These are phyloP conservation scores for Masnerella sp. DNA, from an alignment of 2,888 invertebrate species.

Conservation along the genomic window DNA sequence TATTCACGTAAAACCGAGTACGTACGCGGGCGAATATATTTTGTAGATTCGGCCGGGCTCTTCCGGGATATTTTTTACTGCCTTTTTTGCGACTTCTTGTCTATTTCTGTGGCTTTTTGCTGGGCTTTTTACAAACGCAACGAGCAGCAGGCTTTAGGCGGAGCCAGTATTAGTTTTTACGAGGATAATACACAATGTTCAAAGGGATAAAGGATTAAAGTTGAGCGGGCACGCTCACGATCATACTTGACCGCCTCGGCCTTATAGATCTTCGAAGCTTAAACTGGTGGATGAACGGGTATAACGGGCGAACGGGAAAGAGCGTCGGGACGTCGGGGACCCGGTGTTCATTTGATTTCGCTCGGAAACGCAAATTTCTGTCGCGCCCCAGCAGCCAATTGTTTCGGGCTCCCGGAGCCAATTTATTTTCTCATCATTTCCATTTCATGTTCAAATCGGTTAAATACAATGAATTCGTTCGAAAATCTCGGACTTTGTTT, in stretches of 20 bases:
- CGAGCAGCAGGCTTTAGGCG: conserved; percentile 71
- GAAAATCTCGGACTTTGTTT: conserved; percentile 40
- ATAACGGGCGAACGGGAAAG: conserved; percentile 24
- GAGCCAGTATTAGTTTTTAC: conserved; percentile 77
- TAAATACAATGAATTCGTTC: conserved; percentile 32
- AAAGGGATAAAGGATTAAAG: conserved; percentile 77
- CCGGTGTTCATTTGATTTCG: conserved; percentile 35
- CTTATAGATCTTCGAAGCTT: conserved; percentile 69
- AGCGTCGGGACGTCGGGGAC: too few species aligned
- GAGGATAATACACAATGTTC: conserved; percentile 78
- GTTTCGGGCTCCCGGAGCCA: conserved; percentile 22
- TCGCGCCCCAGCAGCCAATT: conserved; percentile 7
- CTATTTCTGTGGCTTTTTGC: conserved; percentile 38
- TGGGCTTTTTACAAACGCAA: conserved; percentile 42
- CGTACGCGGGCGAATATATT: conserved; percentile 62
- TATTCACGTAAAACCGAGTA: too few species aligned
- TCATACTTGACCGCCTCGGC: conserved; percentile 57
- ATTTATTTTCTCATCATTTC: conserved; percentile 51
- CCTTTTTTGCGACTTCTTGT: conserved; percentile 47
- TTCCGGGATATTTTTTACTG: conserved; percentile 57
- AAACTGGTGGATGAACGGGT: conserved; percentile 54
- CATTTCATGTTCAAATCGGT: conserved; percentile 33
- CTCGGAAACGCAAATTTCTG: conserved; percentile 14
- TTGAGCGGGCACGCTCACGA: conserved; percentile 63
- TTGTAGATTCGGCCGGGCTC: conserved; percentile 65